Evolutionary conservation across 2,113 vertebrate species (phyloP), one percentile per base, ranked within the genome.

Genomic region (Limanda limanda): DNA sequence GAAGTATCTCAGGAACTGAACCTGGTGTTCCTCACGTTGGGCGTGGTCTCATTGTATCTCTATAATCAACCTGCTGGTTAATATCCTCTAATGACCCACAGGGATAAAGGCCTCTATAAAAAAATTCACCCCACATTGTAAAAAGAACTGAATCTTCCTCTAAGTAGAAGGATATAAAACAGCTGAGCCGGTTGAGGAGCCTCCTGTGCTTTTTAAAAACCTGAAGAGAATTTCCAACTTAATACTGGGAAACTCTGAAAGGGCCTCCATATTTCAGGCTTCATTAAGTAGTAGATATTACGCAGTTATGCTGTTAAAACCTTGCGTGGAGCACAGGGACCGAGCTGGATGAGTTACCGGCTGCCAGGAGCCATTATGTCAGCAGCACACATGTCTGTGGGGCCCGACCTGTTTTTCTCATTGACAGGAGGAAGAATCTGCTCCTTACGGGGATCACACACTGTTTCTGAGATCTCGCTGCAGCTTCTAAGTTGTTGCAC

Each of bases 211-310:
- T 67, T 31, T 79, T 5, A 68, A 68, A 76, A 64, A 62, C 9
- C 27, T 60, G 57, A 65, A 42, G 37, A 78, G 74, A 84, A 82
- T 75, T 75, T 83, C 59, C 62, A 70, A 74, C 54, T 45, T 31
- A 35, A 78, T 81, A 74, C 66, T 82, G 65, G 42, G 73, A 83
- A 87, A 81, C 68, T 74, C 55, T 73, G 40, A 88, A 88, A 84
- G 57, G 56, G 67, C 52, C 68, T 35, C 73, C 74, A 82, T 82
- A 85, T 86, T 89, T 89, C 79, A 90, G 63, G 84, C 81, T 80
- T 82, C 81, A 80, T 91, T 89, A 77, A 85, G 71, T 55, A 84
- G 73, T 68, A 85, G 79, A 79, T 88, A 87, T 90, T 81, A 83
- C 21, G 69, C 77, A 71, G 48, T 67, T 31, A 31, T 54, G 83